Conservation (phyloP, 2,113 vertebrate species). For the Ciconia maguari region DNA sequence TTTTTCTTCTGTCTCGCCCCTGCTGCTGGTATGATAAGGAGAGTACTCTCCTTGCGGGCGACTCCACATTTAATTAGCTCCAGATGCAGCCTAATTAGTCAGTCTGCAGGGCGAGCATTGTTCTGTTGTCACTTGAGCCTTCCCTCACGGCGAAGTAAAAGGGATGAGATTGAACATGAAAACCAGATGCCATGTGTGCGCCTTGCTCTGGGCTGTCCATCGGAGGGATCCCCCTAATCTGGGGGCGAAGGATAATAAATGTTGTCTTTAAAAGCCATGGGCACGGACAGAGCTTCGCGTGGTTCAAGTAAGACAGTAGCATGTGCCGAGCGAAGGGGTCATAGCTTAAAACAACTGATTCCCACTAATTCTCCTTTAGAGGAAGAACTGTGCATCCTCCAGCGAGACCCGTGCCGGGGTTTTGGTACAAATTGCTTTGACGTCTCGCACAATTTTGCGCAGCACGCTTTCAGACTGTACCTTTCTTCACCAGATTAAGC, state of each 20-base stretch:
- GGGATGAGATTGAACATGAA: slow-evolving; percentile 57
- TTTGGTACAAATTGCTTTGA: not conserved
- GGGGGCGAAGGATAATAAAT: slow-evolving; percentile 53
- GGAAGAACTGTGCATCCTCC: not conserved
- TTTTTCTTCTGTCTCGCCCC: slow-evolving; percentile 71
- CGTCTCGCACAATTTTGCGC: not conserved
- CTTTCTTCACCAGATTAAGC: not conserved
- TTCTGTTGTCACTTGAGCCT: slow-evolving; percentile 70
- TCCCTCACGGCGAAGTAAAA: slow-evolving; percentile 47
- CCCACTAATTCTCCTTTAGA: not conserved
- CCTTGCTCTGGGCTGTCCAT: not conserved
- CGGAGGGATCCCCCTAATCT: slow-evolving; percentile 40
- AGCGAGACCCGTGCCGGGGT: not conserved
- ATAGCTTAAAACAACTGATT: slow-evolving; percentile 44
- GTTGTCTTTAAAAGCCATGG: slow-evolving; percentile 65
- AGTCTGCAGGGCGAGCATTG: slow-evolving; percentile 62
- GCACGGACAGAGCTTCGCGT: slow-evolving; percentile 50
- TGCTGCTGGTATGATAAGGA: slow-evolving; percentile 74
- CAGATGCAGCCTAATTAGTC: slow-evolving; percentile 91
- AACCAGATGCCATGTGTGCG: slow-evolving; percentile 19
- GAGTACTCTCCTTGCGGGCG: slow-evolving; percentile 69
- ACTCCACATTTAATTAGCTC: slow-evolving; percentile 88
- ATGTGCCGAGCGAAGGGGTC: slow-evolving; percentile 71
- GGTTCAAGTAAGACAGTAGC: slow-evolving; percentile 72
- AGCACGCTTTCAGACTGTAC: not conserved